Evolutionary conservation across 2,888 invertebrate species (phyloP), one percentile per base, ranked within the genome.

Genomic region (Drosophila paranaensis): DNA sequence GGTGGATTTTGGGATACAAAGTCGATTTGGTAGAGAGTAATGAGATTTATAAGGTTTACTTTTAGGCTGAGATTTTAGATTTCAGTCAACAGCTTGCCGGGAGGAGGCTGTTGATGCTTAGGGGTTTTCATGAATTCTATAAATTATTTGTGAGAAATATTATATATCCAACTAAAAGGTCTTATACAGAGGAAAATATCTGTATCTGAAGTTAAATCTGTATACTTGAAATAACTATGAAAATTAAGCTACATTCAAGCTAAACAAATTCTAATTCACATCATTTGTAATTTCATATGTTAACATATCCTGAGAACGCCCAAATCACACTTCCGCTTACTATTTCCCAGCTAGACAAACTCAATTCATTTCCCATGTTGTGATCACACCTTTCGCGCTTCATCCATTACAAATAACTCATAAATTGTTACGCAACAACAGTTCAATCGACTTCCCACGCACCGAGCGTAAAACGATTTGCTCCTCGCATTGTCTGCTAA

Each of bases 391-490:
- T 79, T 61, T n/a, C 5, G 42, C 42, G 20, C 27, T 39, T 65
- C 62, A 61, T 25, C 54, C 65, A 65, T 48, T 67, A 62, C 71
- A 54, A 54, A 57, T 64, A 56, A 66, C 35, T 46, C 63, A 58
- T 71, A 65, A 65, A 81, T 50, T 55, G 79, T 83, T 81, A 67
- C 65, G 79, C 70, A 50, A 74, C 53, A 84, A 48, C 70, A 66
- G 69, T 60, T 77, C 58, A 61, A 68, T 63, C 3, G 14, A 50
- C 69, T 82, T 82, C 82, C 82, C 82, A 82, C 82, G 84, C n/a
- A n/a, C 65, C 60, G 20, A 20, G 20, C 11, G 14, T 16, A 60
- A 71, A 61, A 77, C 64, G 77, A 78, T 78, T 77, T 79, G 74
- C 67, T 64, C 58, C 60, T 76, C 33, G 62, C 40, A 55, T 45